Conservation (phyloP, 2,888 invertebrate genomes). For the Hybos culiciformis region DNA sequence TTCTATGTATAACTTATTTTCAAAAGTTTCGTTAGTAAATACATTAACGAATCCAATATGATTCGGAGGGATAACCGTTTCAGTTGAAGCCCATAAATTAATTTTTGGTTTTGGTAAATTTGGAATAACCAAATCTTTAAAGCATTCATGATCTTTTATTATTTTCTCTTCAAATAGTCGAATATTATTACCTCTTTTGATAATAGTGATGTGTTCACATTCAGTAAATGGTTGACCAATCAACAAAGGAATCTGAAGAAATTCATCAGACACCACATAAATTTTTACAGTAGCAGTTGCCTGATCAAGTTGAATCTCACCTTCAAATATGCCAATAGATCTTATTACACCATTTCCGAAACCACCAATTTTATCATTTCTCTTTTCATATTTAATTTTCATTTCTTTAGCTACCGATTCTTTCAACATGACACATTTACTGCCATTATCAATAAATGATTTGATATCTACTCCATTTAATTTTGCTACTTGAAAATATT, state of each 20-base stretch:
- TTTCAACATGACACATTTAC: no score
- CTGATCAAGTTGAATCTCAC: not conserved
- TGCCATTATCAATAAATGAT: no score
- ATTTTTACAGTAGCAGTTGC: not conserved
- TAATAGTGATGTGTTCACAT: not conserved
- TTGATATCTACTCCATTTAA: no score
- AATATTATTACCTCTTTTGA: not conserved
- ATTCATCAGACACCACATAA: not conserved
- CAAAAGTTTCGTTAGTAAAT: not conserved
- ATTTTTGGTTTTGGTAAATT: not conserved
- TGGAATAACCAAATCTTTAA: not conserved
- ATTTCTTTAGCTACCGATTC: no score
- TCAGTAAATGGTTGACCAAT: not conserved
- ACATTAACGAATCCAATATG: not conserved
- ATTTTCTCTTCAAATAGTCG: not conserved
- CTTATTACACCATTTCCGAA: not conserved
- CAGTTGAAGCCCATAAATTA: not conserved
- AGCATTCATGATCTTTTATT: not conserved
- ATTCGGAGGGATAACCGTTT: not conserved
- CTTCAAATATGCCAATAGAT: not conserved
- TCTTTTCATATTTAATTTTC: not conserved
- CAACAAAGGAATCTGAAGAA: not conserved
- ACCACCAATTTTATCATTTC: not conserved
- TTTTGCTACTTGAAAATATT: no score
- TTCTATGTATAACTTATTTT: no score